Base-by-base conservation (phyloP, 2,113 vertebrate species). In the Cynocephalus volans region DNA sequence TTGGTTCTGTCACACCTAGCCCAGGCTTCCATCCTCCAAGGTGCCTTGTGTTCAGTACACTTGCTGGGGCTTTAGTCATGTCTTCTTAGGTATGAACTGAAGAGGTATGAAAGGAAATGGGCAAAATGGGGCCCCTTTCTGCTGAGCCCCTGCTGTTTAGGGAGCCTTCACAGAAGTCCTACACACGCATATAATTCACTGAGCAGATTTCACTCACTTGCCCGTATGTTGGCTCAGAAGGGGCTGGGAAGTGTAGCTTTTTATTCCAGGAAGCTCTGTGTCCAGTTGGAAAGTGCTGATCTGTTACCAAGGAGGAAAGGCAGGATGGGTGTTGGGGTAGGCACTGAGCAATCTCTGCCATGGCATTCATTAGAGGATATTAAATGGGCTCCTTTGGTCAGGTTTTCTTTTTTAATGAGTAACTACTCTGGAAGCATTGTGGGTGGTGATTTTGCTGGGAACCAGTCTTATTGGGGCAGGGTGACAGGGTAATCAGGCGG, bases 11-110 rank as follows among this genome's bases (percentile, higher is more conserved):
- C 11, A 3, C n/a, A 1, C 31, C 81, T 7, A 6, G 13, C 15
- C 4, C 24, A 3, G 26, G 31, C 58, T 19, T 72, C 26, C 2
- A 0, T 50, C 19, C 45, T 28, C 60, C 23, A 33, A 26, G 17
- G n/a, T 10, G 19, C 15, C 7, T 5, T 18, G 17, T 12, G 26
- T 14, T 41, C 24, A 41, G 52, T 12, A 3, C 14, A 0, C 17
- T 36, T 11, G 2, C 24, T 41, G 28, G 67, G 33, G 15, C 67
- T 36, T 33, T 4, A 54, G 33, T 45, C 9, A 0, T 50, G 62
- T 60, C 24, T 24, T 82, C 23, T 12, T 79, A 48, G 19, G 33
- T 41, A 52, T n/a, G 72, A 36, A n/a, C 36, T 1, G 10, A 26
- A 67, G 36, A 36, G 48, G 15, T 48, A 28, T 19, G 41, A 52